Percentiles rank a stretch among this genome's conserved stretches.
Evolutionary conservation across 2,113 vertebrate genomes (phyloP).

Genomic region (Actinemys pallida): DNA sequence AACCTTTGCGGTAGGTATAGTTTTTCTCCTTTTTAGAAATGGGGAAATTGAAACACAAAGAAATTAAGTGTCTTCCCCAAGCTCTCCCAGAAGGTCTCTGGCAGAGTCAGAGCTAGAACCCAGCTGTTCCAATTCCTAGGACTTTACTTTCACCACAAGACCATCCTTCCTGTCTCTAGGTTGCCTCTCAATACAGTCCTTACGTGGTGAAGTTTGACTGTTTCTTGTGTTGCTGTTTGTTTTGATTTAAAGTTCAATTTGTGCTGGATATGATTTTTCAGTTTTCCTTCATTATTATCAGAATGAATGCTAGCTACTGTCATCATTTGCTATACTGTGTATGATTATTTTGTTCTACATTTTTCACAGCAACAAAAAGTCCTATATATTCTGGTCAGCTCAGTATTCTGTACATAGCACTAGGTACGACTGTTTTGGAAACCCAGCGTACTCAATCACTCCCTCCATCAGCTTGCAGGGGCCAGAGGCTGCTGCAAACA

Average conservation of each 20-base stretch:
- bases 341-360: neutral
- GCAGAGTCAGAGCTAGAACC: neutral
- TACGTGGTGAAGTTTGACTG: neutral
- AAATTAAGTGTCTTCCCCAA: constrained; percentile 2
- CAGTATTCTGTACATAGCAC: neutral
- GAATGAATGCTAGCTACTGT: neutral
- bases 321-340: neutral
- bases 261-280: neutral
- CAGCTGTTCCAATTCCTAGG: neutral
- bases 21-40: constrained; percentile 26
- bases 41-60: neutral
- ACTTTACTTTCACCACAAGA: neutral
- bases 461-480: neutral
- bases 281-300: neutral
- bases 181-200: neutral
- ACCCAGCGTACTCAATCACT: neutral
- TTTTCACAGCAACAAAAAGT: neutral
- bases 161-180: neutral
- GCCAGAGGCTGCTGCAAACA: neutral
- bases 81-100: neutral
- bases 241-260: neutral
- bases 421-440: rapidly evolving
- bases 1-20: neutral
- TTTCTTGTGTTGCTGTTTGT: neutral
- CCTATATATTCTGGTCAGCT: neutral